Evolutionary conservation across 1,140 invertebrate species (phyloP).

Genomic region (Chironomus tepperi): DNA sequence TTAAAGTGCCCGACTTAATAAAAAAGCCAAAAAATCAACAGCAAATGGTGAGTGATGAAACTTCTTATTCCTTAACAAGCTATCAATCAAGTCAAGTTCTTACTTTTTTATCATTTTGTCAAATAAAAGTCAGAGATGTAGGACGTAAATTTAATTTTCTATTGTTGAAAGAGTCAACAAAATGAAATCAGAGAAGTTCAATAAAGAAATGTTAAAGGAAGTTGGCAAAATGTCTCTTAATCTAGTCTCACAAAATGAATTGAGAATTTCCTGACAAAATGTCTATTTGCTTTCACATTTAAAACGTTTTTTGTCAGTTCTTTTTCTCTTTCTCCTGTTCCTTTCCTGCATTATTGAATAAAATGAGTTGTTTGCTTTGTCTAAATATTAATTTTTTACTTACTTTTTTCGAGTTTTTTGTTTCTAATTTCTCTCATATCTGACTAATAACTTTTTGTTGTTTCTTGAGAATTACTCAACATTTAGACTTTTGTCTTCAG

Average conservation of each 20-base stretch:
- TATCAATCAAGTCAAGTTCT: conserved; percentile 4
- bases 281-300: background rate
- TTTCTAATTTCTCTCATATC: no score
- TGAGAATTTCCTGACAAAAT: background rate
- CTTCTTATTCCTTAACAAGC: background rate
- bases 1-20: conserved; percentile 73
- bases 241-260: background rate
- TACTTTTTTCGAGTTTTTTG: no score
- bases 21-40: conserved; percentile 69
- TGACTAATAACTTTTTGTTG: no score
- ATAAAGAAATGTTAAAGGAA: background rate
- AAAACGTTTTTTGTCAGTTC: no score
- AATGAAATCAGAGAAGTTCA: background rate
- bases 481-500: no score
- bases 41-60: conserved; percentile 68
- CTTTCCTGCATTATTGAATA: no score
- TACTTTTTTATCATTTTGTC: background rate
- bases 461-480: no score
- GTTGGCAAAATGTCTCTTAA: background rate
- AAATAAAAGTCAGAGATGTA: background rate
- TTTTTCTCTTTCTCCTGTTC: no score
- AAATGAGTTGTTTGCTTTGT: no score
- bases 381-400: no score
- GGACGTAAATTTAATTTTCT: background rate
- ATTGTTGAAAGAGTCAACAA: background rate